These are phyloP conservation scores for Tachycineta bicolor DNA, from an alignment of 2,113 vertebrate species.

Conservation along the genomic window DNA sequence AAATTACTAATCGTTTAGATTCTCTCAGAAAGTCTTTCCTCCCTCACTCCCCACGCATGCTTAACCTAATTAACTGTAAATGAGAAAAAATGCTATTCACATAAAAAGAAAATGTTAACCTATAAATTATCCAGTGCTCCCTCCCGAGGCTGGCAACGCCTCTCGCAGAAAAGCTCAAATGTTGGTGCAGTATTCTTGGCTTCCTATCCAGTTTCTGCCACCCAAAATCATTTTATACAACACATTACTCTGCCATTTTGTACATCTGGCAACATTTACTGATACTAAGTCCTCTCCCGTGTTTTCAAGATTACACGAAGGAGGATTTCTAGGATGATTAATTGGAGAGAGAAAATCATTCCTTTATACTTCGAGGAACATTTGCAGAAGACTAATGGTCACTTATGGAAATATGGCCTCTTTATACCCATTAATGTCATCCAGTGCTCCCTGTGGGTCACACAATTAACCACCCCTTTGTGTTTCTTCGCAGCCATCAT, in stretches of 20 bases:
- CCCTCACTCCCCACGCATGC: slow-evolving; percentile 78
- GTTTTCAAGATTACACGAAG: slow-evolving; percentile 49
- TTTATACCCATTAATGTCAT: slow-evolving; percentile 57
- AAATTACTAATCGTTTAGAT: slow-evolving; percentile 80
- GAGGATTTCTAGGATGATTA: slow-evolving; percentile 51
- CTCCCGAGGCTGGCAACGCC: slow-evolving; percentile 55
- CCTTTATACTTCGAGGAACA: slow-evolving; percentile 65
- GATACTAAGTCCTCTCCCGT: slow-evolving; percentile 18
- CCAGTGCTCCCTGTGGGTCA: slow-evolving; percentile 42
- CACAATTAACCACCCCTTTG: slow-evolving; percentile 47
- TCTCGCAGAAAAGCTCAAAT: slow-evolving; percentile 38
- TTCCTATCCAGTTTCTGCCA: slow-evolving; percentile 26
- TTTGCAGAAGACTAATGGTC: slow-evolving; percentile 68
- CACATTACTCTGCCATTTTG: slow-evolving; percentile 48
- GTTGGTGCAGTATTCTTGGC: slow-evolving; percentile 42
- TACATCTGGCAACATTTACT: slow-evolving; percentile 48
- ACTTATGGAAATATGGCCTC: slow-evolving; percentile 58
- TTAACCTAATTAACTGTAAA: slow-evolving; percentile 85
- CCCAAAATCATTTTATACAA: slow-evolving; percentile 52
- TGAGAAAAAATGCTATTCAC: slow-evolving; percentile 81
- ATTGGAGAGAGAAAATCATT: slow-evolving; percentile 45
- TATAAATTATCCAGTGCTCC: slow-evolving; percentile 78
- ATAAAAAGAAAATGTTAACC: slow-evolving; percentile 84
- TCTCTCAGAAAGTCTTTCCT: slow-evolving; percentile 76
- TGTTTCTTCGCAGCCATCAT: background rate